Evolutionary conservation across 1,140 invertebrate species (phyloP).

Genomic region (Bathynomus jamesi): DNA sequence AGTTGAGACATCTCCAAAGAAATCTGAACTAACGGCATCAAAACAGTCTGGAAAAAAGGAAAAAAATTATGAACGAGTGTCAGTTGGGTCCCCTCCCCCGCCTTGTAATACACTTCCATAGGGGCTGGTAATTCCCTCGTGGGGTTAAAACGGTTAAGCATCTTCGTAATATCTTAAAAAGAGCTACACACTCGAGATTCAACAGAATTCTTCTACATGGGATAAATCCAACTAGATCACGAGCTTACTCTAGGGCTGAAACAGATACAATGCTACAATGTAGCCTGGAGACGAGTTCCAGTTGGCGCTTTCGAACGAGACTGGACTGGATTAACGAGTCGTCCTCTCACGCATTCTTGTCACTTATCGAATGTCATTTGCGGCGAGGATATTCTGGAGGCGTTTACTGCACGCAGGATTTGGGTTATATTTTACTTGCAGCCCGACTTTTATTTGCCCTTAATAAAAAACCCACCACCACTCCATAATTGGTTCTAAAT

Average conservation of each 20-base stretch:
- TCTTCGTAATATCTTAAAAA: not conserved
- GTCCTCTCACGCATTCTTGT: too few relatives aligned
- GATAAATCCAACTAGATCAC: too few relatives aligned
- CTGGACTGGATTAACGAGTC: too few relatives aligned
- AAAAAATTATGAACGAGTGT: not conserved
- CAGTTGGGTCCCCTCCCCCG: too few relatives aligned
- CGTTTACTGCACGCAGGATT: not conserved
- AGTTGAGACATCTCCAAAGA: conserved; percentile 79
- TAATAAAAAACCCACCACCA: too few relatives aligned
- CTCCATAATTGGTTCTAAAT: too few relatives aligned
- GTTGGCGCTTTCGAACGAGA: too few relatives aligned
- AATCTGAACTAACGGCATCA: conserved; percentile 82
- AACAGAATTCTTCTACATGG: not conserved
- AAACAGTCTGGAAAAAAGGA: conserved; percentile 50
- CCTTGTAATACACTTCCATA: too few relatives aligned
- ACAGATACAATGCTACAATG: too few relatives aligned
- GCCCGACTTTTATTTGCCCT: too few relatives aligned
- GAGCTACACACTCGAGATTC: not conserved
- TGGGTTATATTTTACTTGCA: not conserved
- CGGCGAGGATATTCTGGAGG: not conserved
- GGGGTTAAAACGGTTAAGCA: not conserved
- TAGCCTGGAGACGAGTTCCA: too few relatives aligned
- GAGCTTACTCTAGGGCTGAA: too few relatives aligned
- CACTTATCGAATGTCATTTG: not conserved
- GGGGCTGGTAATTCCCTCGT: not conserved